A percentile compares a stretch with the other conserved stretches of the same genome.
Evolutionary conservation across 2,113 vertebrate genomes (phyloP).

Genomic region (Dendropsophus ebraccatus): DNA sequence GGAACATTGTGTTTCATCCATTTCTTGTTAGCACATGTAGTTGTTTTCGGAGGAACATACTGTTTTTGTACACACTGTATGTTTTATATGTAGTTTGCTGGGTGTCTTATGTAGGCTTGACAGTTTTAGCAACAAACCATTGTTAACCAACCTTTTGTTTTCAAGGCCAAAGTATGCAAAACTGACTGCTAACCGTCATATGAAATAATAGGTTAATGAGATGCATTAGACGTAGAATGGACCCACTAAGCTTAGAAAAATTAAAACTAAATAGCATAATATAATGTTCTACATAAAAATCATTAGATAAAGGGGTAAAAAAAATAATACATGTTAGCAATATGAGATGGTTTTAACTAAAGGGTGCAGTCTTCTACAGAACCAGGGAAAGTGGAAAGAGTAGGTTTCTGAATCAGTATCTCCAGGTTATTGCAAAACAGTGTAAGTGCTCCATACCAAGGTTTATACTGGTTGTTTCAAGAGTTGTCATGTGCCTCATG

Average conservation of each 20-base stretch:
- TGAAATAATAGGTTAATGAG: neutral
- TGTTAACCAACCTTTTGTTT: neutral
- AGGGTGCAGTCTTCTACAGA: neutral
- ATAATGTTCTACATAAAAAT: neutral
- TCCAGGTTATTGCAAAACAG: neutral
- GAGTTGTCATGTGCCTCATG: neutral
- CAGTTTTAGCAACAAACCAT: conserved; percentile 62
- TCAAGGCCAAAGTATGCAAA: conserved; percentile 10
- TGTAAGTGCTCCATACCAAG: neutral
- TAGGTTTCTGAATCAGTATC: neutral
- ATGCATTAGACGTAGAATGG: neutral
- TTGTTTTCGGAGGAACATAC: neutral
- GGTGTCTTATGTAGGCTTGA: conserved; percentile 65
- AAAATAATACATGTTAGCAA: neutral
- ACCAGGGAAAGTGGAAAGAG: neutral
- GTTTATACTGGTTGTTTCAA: neutral
- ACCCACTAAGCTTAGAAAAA: neutral
- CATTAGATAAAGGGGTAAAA: neutral
- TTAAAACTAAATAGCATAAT: neutral
- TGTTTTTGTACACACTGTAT: neutral
- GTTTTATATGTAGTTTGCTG: neutral
- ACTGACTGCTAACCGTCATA: conserved; percentile 8
- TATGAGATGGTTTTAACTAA: neutral
- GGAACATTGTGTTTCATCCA: neutral
- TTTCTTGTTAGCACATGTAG: neutral